Evolutionary conservation across 2,797 vertebrate genomes (phyloP).

Genomic region (Glyptemys insculpta): DNA sequence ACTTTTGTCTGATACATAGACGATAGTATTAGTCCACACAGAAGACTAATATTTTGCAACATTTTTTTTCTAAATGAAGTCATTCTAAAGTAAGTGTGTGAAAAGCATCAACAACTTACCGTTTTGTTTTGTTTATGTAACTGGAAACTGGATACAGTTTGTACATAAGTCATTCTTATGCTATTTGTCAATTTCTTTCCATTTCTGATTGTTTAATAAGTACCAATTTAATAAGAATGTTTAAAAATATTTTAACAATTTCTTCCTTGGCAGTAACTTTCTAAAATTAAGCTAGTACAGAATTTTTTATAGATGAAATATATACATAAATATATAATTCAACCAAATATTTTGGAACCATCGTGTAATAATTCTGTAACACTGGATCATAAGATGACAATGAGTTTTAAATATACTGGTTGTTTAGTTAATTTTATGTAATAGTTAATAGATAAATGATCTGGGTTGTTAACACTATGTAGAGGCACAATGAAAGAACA

Average conservation of each 20-base stretch:
- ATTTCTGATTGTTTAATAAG: background rate
- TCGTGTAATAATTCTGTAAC: background rate
- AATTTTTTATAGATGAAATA: background rate
- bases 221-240: background rate
- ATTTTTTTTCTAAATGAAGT: background rate
- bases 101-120: background rate
- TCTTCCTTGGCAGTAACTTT: background rate
- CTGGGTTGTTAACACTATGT: background rate
- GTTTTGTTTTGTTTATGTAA: background rate
- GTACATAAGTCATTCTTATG: background rate
- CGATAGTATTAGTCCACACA: background rate
- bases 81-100: background rate
- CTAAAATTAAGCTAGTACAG: background rate
- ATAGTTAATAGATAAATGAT: background rate
- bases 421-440: background rate
- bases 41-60: background rate
- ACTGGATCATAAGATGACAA: background rate
- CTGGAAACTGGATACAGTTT: background rate
- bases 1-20: background rate
- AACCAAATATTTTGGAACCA: background rate
- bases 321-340: background rate
- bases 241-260: background rate
- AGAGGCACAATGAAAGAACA: background rate
- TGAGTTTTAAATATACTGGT: background rate
- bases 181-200: background rate